phyloP scores from a whole-genome alignment of 2,888 invertebrate species.

The Seira musarum region DNA sequence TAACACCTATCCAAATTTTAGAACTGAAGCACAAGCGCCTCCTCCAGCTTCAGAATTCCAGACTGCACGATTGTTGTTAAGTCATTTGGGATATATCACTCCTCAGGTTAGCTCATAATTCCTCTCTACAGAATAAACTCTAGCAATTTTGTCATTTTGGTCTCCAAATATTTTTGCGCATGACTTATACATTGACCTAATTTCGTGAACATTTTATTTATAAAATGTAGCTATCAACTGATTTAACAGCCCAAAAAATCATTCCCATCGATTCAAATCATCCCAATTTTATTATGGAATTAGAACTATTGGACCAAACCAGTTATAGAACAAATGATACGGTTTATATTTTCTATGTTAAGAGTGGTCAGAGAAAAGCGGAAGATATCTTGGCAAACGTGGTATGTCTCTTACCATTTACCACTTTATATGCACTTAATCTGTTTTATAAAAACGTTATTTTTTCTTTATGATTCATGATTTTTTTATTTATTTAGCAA shows the following conservation, averaged over 20 bases:
- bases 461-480: slow-evolving; percentile 31
- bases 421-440: too few species aligned
- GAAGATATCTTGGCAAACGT: slow-evolving; percentile 88
- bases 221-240: not conserved
- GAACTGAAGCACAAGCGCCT: slow-evolving; percentile 82
- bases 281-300: slow-evolving; percentile 83
- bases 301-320: slow-evolving; percentile 87
- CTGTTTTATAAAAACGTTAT: not conserved
- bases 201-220: too few species aligned
- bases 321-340: slow-evolving; percentile 92
- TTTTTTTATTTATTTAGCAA: slow-evolving; percentile 71
- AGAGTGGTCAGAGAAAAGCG: slow-evolving; percentile 85
- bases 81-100: slow-evolving; percentile 93
- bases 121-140: too few species aligned
- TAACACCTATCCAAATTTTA: slow-evolving; percentile 67
- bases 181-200: too few species aligned
- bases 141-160: too few species aligned
- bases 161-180: too few species aligned
- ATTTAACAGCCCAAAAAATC: not conserved
- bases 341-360: slow-evolving; percentile 94
- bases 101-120: slow-evolving; percentile 70
- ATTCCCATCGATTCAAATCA: slow-evolving; percentile 76
- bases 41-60: slow-evolving; percentile 93
- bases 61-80: slow-evolving; percentile 93
- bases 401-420: slow-evolving; percentile 72